These are phyloP conservation scores for Caenorhabditis doughertyi DNA, from an alignment of 2,888 invertebrate species.

Conservation along the genomic window DNA sequence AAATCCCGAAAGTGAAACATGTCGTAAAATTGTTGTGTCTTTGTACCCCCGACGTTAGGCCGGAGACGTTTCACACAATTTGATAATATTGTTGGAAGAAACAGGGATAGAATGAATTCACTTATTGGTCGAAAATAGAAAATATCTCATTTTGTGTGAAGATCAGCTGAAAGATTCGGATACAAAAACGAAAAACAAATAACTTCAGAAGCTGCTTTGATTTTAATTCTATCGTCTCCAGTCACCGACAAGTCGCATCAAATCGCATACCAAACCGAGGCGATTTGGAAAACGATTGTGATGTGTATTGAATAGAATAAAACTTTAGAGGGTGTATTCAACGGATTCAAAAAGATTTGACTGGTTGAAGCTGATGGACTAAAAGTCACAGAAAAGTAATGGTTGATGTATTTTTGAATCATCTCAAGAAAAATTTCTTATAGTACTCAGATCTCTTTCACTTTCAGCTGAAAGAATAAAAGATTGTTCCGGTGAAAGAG, in stretches of 20 bases:
- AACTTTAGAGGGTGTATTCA: constrained; percentile 1
- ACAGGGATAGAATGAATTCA: not conserved
- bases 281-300: constrained; percentile 40
- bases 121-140: not conserved
- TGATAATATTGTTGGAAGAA: constrained; percentile 33
- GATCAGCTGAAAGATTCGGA: not conserved
- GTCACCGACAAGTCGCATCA: constrained; percentile 35
- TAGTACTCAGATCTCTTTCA: not conserved
- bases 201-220: constrained; percentile 11
- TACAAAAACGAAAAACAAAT: not conserved
- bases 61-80: constrained; percentile 24
- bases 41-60: not conserved
- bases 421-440: constrained; percentile 8
- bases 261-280: constrained; percentile 41
- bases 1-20: constrained; percentile 63
- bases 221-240: constrained; percentile 19
- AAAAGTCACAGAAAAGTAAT: not conserved
- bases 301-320: constrained; percentile 21
- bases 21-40: constrained; percentile 50
- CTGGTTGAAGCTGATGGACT: constrained; percentile 5
- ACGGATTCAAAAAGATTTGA: constrained; percentile 18
- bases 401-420: not conserved
- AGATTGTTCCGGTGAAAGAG: not conserved
- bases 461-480: not conserved
- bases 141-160: not conserved